Conservation (phyloP, 2,113 vertebrate genomes). For the Urocitellus parryii region DNA sequence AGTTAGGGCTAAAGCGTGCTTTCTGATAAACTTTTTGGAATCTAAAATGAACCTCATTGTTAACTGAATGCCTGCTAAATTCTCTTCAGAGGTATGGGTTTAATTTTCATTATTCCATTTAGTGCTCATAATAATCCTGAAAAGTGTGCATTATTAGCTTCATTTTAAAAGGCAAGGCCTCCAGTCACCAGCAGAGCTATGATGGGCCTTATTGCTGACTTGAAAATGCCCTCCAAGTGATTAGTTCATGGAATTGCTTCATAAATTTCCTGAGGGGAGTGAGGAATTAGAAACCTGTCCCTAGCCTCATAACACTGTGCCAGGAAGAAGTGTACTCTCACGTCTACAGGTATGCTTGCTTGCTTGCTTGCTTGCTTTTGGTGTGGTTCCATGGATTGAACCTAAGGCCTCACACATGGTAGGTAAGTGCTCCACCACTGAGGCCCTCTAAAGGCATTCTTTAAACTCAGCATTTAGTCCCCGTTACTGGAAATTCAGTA, state of each 20-base stretch:
- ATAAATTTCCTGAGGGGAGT: not conserved
- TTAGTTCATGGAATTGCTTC: not conserved
- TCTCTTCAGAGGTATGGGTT: not conserved
- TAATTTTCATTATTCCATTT: not conserved
- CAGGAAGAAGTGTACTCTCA: slow-evolving; percentile 6
- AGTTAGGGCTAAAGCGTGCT: not conserved
- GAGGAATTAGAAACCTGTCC: not conserved
- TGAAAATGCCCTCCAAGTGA: not conserved
- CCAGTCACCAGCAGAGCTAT: not conserved
- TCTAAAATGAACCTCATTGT: not conserved
- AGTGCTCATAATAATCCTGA: not conserved
- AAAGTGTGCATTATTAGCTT: not conserved
- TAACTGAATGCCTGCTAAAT: not conserved
- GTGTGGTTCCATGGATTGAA: too few species aligned
- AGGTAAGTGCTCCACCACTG: too few species aligned
- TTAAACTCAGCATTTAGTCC: not conserved
- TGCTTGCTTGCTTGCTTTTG: too few species aligned
- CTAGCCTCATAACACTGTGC: not conserved
- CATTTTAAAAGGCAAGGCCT: not conserved
- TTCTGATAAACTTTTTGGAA: not conserved
- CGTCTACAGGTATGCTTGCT: not conserved
- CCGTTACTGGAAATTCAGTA: not conserved
- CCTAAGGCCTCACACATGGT: too few species aligned
- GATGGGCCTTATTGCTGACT: not conserved
- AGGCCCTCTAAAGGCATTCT: not conserved